Evolutionary conservation across 2,797 vertebrate species (phyloP).

Genomic region (Pempheris klunzingeri): DNA sequence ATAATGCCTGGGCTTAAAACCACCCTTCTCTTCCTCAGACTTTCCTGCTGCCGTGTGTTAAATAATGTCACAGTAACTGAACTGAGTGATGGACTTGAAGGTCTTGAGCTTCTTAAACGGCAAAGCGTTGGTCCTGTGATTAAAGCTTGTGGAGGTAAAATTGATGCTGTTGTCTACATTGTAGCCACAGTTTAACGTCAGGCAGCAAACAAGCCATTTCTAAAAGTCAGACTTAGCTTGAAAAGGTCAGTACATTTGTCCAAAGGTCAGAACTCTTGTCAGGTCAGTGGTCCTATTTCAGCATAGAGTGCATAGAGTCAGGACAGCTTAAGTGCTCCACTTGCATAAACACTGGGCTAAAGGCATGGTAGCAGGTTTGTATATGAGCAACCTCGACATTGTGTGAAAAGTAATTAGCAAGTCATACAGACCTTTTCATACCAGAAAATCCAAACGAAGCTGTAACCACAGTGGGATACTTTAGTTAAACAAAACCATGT

Average conservation of each 20-base stretch:
- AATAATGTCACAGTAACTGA: constrained; percentile 35
- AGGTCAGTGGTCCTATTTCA: constrained; percentile 6
- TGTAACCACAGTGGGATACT: background rate
- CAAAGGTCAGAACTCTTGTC: constrained; percentile 24
- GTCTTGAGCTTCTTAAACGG: background rate
- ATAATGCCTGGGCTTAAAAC: background rate
- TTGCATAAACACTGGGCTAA: constrained; percentile 5
- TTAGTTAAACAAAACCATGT: background rate
- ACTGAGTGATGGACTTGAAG: background rate
- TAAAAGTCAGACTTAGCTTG: constrained; percentile 21
- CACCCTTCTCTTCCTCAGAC: background rate
- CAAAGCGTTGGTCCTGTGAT: background rate
- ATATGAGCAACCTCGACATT: background rate
- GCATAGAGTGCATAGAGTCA: background rate
- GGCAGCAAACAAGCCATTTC: constrained; percentile 6
- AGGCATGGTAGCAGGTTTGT: rapidly evolving
- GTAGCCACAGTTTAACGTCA: background rate
- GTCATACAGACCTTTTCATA: background rate
- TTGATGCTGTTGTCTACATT: background rate
- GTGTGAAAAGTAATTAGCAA: background rate
- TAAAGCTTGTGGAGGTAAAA: constrained; percentile 3
- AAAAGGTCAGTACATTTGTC: constrained; percentile 46
- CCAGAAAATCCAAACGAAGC: background rate
- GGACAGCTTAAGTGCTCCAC: constrained; percentile 11
- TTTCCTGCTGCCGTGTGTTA: constrained; percentile 11